Conservation (phyloP, 1,140 invertebrate genomes). For the Pachyrhynchus sulphureomaculatus region DNA sequence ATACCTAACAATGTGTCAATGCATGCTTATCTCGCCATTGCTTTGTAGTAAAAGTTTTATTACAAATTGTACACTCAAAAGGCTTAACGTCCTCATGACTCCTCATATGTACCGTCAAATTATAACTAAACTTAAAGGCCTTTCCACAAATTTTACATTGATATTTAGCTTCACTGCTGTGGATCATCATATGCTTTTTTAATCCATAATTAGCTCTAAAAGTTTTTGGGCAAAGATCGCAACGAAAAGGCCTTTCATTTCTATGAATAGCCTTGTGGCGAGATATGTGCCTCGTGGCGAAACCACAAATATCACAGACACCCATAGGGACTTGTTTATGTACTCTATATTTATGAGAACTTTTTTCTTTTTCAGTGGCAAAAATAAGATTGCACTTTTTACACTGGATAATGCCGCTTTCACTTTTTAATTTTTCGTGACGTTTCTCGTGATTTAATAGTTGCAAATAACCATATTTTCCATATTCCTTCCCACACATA, state of each 20-base stretch:
- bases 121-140: slow-evolving; percentile 45
- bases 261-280: slow-evolving; percentile 9
- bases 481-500: slow-evolving; percentile 10
- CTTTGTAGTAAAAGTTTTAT: slow-evolving; percentile 44
- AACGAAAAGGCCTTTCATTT: slow-evolving; percentile 68
- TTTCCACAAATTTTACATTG: slow-evolving; percentile 31
- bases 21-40: slow-evolving; percentile 26
- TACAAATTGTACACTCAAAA: slow-evolving; percentile 61
- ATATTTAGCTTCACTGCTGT: slow-evolving; percentile 10
- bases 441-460: slow-evolving; percentile 10
- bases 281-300: slow-evolving; percentile 19
- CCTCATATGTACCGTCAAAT: slow-evolving; percentile 54
- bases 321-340: slow-evolving; percentile 11
- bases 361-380: slow-evolving; percentile 13
- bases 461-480: slow-evolving; percentile 11
- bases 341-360: slow-evolving; percentile 13
- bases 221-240: slow-evolving; percentile 59
- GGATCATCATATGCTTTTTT: slow-evolving; percentile 24
- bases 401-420: slow-evolving; percentile 6
- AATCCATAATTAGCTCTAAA: slow-evolving; percentile 24
- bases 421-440: neutral
- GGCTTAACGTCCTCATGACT: slow-evolving; percentile 72
- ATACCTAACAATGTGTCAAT: slow-evolving; percentile 2
- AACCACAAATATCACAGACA: slow-evolving; percentile 19
- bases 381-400: slow-evolving; percentile 18